Evolutionary conservation across 2,113 vertebrate genomes (phyloP), one percentile per base, ranked within the genome.

Genomic region (Salvelinus fontinalis): DNA sequence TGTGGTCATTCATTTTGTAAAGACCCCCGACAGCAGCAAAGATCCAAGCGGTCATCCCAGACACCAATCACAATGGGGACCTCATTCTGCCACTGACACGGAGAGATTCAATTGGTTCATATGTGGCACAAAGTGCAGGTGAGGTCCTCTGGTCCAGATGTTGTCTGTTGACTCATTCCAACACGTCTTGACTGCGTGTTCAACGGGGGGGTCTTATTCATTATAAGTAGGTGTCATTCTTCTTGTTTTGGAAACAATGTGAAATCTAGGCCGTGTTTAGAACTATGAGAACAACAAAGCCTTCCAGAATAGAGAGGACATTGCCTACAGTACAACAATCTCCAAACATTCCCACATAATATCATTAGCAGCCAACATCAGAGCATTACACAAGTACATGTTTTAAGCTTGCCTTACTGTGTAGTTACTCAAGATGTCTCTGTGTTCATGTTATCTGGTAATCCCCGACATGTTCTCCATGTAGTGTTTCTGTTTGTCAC

Each of bases 21-120:
- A 67, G 77, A 44, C 39, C 39, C 39, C 39, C 22, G 3, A 69
- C 79, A 74, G 78, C 83, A 85, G 81, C 86, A 78, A 77, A 78
- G 48, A 70, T 71, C 77, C 39, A 75, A 79, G 59, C 39, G 73
- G 20, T 4, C 75, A 22, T 16, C 26, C 64, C 62, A 68, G 74
- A 80, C 22, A 22, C 86, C 87, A 91, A 87, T 90, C 83, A 80
- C 14, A 69, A n/a, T 4, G 9, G 34, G 18, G 22, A 78, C 14
- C n/a, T 2, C 60, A 18, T 54, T 54, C 51, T 18, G 51, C 3
- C 51, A 18, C 51, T 11, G 70, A 14, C 48, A 54, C 72, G 57
- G 4, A 5, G 5, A 48, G 3, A 75, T 67, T 5, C 1, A 83
- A 90, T 91, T 88, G 88, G 87, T 69, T 80, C 44, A 0, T 73